phyloP scores from a whole-genome alignment of 2,113 vertebrate species.

The Alaudala cheleensis region DNA sequence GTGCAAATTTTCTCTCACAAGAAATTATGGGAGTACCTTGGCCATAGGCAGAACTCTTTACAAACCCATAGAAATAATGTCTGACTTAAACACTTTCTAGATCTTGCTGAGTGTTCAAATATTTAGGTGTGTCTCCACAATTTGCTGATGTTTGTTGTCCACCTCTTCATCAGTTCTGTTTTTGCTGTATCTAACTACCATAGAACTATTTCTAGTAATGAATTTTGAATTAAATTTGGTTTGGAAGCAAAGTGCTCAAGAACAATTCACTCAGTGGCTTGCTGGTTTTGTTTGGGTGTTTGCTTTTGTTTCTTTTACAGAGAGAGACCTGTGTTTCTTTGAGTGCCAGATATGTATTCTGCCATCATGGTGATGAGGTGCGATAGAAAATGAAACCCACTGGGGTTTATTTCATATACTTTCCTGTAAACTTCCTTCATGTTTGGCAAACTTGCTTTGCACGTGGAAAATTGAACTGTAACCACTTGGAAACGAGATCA shows the following conservation, averaged over 20 bases:
- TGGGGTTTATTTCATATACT: not conserved
- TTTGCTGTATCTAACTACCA: not conserved
- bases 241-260: not conserved
- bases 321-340: not conserved
- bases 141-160: not conserved
- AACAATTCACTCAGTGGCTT: not conserved
- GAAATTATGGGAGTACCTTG: not conserved
- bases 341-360: not conserved
- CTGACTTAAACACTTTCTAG: not conserved
- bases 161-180: not conserved
- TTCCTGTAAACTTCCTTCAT: not conserved
- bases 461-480: not conserved
- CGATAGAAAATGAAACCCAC: not conserved
- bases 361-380: not conserved
- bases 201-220: not conserved
- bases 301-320: not conserved
- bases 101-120: not conserved
- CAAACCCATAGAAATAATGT: not conserved
- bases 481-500: not conserved
- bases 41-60: not conserved
- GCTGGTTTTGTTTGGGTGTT: not conserved
- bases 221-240: not conserved
- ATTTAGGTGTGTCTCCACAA: not conserved
- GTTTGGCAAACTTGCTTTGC: not conserved
- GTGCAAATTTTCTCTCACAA: not conserved